phyloP scores from a whole-genome alignment of 2,888 invertebrate genomes.

The Leptinotarsa rubiginosa region DNA sequence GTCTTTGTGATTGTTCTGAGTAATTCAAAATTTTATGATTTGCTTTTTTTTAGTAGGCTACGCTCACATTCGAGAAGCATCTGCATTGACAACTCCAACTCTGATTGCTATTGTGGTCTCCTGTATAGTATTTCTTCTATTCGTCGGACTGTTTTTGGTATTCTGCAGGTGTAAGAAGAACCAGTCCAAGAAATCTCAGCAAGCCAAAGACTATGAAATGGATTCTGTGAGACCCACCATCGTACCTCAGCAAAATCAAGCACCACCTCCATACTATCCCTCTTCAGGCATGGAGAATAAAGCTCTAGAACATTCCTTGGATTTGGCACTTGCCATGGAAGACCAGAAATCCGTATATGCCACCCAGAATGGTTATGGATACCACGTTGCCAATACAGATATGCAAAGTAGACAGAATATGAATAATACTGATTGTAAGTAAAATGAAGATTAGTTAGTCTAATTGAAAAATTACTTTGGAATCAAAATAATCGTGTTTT shows the following conservation, averaged over 20 bases:
- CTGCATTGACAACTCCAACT: conserved; percentile 81
- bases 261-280: conserved; percentile 92
- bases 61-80: conserved; percentile 83
- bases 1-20: conserved; percentile 60
- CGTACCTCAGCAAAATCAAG: conserved; percentile 84
- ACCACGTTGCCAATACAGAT: conserved; percentile 80
- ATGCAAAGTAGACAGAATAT: conserved; percentile 77
- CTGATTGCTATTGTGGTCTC: conserved; percentile 83
- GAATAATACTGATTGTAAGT: conserved; percentile 86
- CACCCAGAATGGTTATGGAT: conserved; percentile 87
- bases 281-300: conserved; percentile 90
- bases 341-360: conserved; percentile 90
- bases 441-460: neutral
- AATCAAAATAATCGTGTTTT: too few species aligned
- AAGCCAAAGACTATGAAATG: conserved; percentile 91
- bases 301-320: conserved; percentile 90
- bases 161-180: conserved; percentile 88
- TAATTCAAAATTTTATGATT: conserved; percentile 9
- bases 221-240: conserved; percentile 87
- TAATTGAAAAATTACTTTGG: too few species aligned
- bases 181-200: conserved; percentile 82
- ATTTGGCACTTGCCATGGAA: conserved; percentile 83
- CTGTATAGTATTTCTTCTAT: conserved; percentile 83
- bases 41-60: conserved; percentile 76
- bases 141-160: conserved; percentile 80